Evolutionary conservation across 2,888 invertebrate genomes (phyloP).

Genomic region (Alloplasta piceator): DNA sequence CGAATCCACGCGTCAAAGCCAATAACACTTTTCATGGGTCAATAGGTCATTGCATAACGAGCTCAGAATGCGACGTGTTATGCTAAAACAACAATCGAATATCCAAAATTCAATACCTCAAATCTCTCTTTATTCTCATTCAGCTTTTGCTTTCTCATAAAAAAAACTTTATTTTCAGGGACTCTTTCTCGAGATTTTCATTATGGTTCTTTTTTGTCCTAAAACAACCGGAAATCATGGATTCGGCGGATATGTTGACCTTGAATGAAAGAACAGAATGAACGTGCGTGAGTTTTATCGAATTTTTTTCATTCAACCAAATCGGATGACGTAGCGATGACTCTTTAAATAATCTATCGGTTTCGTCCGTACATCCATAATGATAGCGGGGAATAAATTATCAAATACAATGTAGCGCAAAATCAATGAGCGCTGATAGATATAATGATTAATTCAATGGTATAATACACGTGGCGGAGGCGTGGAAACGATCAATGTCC

Average conservation of each 20-base stretch:
- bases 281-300: too few species aligned
- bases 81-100: background rate
- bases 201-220: too few species aligned
- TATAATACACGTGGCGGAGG: background rate
- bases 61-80: background rate
- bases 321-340: too few species aligned
- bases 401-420: background rate
- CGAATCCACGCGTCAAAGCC: background rate
- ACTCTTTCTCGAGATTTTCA: too few species aligned
- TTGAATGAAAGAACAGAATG: too few species aligned
- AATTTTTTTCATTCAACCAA: too few species aligned
- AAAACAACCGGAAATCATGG: too few species aligned
- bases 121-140: background rate
- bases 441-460: background rate
- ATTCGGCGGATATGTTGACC: too few species aligned
- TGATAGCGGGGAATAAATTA: background rate
- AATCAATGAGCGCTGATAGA: background rate
- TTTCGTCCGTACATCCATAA: background rate
- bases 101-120: background rate
- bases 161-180: too few species aligned
- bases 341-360: too few species aligned
- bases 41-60: constrained; percentile 14
- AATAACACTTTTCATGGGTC: background rate
- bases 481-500: constrained; percentile 9
- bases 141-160: too few species aligned